Conservation (phyloP, 92 coral and sea anemone species). For the Porites evermanni region DNA sequence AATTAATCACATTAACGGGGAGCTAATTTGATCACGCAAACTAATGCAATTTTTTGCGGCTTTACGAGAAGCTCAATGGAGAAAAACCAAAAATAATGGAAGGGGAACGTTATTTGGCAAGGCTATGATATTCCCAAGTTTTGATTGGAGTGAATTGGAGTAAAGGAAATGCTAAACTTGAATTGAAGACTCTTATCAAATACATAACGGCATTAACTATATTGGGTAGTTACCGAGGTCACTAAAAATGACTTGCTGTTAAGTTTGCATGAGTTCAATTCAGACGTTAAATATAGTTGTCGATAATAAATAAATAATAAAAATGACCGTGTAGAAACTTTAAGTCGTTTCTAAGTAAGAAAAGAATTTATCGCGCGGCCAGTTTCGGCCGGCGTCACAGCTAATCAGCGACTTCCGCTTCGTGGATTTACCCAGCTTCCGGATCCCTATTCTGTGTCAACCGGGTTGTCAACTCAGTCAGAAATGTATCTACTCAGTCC, state of each 20-base stretch:
- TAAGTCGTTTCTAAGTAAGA: background rate
- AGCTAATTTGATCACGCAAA: conserved; percentile 30
- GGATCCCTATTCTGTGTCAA: no score
- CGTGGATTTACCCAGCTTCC: no score
- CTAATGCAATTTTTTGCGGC: background rate
- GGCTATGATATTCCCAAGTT: background rate
- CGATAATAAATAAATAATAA: background rate
- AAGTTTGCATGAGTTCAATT: background rate
- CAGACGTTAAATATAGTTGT: background rate
- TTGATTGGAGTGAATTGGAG: background rate
- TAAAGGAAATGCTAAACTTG: background rate
- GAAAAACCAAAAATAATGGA: background rate
- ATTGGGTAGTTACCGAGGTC: background rate
- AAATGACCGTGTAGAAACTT: background rate
- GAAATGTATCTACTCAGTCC: no score
- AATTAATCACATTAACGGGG: background rate
- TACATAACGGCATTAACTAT: background rate
- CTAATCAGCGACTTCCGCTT: no score
- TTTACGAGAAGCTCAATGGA: background rate
- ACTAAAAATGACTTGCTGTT: background rate
- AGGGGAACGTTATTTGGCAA: background rate
- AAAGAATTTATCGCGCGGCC: background rate
- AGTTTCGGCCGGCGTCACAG: no score
- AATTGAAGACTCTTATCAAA: background rate
- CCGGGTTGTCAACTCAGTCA: no score